Conservation (phyloP, 2,113 vertebrate species). For the Psittacus erithacus region DNA sequence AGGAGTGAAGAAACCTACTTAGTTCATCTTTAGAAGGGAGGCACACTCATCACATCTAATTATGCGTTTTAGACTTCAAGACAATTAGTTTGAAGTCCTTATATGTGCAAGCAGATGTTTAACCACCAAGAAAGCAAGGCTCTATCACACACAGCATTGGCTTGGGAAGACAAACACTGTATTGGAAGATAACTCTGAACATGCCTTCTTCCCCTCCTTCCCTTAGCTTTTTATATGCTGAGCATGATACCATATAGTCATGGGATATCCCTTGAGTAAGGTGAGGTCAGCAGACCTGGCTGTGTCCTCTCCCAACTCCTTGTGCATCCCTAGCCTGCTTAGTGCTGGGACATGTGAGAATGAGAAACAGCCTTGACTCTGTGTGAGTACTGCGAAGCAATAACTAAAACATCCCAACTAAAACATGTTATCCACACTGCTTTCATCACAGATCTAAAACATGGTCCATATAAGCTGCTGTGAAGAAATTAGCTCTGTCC, state of each 20-base stretch:
- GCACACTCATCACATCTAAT: neutral
- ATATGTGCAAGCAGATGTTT: neutral
- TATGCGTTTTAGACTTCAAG: neutral
- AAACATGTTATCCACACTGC: neutral
- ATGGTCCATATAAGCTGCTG: neutral
- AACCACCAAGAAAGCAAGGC: neutral
- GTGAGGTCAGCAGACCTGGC: neutral
- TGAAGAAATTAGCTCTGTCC: too few species aligned
- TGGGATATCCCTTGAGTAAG: neutral
- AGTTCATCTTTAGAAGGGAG: neutral
- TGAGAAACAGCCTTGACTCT: neutral
- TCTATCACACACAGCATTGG: fast-evolving
- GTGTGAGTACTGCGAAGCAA: too few species aligned
- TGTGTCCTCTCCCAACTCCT: too few species aligned
- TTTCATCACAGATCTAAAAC: neutral
- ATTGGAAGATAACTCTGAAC: neutral
- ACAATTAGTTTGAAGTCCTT: neutral
- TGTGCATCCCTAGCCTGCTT: fast-evolving
- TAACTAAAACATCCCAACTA: neutral
- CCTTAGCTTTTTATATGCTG: neutral
- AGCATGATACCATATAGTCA: neutral
- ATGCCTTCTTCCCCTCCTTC: neutral
- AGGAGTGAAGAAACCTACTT: neutral
- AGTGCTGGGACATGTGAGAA: neutral
- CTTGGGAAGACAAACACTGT: neutral